phyloP scores from a whole-genome alignment of 2,888 invertebrate species.

The Barypeithes pellucidus region DNA sequence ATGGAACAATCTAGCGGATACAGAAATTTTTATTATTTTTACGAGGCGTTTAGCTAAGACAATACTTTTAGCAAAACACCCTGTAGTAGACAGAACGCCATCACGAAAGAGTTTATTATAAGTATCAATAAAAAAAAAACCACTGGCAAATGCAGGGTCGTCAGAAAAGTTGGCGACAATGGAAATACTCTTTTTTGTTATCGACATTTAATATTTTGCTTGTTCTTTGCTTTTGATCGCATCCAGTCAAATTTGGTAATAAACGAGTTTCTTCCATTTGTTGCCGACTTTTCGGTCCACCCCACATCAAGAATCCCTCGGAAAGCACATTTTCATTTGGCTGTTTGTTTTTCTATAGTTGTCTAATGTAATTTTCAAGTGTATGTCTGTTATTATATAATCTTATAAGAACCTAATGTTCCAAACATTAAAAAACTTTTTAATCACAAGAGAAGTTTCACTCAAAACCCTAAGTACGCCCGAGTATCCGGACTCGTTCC shows the following conservation, averaged over 20 bases:
- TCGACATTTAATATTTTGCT: too few species aligned
- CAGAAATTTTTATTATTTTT: neutral
- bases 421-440: conserved; percentile 34
- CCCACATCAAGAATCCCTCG: conserved; percentile 7
- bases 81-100: conserved; percentile 8
- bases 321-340: conserved; percentile 25
- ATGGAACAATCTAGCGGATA: neutral
- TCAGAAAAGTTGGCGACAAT: too few species aligned
- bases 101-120: neutral
- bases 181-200: too few species aligned
- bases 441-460: conserved; percentile 2
- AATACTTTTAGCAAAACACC: neutral
- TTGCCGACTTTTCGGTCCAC: too few species aligned
- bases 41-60: neutral
- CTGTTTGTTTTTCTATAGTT: conserved; percentile 40
- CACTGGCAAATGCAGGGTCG: too few species aligned
- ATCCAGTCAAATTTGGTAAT: too few species aligned
- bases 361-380: conserved; percentile 40
- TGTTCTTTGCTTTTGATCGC: too few species aligned
- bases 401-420: conserved; percentile 33
- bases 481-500: too few species aligned
- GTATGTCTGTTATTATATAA: conserved; percentile 39
- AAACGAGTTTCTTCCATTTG: too few species aligned
- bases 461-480: too few species aligned
- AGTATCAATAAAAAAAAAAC: too few species aligned